Evolutionary conservation across 2,113 vertebrate species (phyloP).

Genomic region (Psammodynastes pulverulentus): DNA sequence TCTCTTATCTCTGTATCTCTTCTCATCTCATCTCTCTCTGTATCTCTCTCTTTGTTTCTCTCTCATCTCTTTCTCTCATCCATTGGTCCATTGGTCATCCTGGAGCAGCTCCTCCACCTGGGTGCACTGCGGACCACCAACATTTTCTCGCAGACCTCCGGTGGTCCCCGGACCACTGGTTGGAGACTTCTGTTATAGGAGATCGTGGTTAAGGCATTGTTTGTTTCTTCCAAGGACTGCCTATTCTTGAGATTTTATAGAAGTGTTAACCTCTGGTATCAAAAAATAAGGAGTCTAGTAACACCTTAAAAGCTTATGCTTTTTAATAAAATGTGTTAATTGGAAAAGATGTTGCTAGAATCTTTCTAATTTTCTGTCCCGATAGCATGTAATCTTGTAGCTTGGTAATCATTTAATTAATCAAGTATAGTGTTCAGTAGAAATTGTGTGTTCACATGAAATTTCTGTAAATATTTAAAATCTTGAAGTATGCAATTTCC

Average conservation of each 20-base stretch:
- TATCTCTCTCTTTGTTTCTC: too few relatives aligned
- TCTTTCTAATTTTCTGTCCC: neutral
- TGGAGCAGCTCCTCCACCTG: too few relatives aligned
- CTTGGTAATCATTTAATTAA: slow-evolving; percentile 4
- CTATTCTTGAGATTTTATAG: neutral
- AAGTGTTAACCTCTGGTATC: neutral
- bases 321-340: neutral
- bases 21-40: too few relatives aligned
- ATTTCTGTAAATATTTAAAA: neutral
- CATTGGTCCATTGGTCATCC: too few relatives aligned
- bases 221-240: neutral
- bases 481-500: neutral
- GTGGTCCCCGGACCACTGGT: too few relatives aligned
- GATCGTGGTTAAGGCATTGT: neutral
- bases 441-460: neutral
- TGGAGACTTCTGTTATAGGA: too few relatives aligned
- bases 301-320: neutral
- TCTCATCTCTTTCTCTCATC: too few relatives aligned
- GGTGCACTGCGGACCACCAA: too few relatives aligned
- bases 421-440: neutral
- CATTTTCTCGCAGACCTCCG: too few relatives aligned
- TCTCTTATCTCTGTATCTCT: too few relatives aligned
- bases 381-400: neutral
- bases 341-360: neutral
- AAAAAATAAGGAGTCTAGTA: neutral